Percentiles rank a stretch among this genome's conserved stretches.
These are phyloP conservation scores for Archips xylosteana DNA, from an alignment of 2,888 invertebrate species.

Conservation along the genomic window DNA sequence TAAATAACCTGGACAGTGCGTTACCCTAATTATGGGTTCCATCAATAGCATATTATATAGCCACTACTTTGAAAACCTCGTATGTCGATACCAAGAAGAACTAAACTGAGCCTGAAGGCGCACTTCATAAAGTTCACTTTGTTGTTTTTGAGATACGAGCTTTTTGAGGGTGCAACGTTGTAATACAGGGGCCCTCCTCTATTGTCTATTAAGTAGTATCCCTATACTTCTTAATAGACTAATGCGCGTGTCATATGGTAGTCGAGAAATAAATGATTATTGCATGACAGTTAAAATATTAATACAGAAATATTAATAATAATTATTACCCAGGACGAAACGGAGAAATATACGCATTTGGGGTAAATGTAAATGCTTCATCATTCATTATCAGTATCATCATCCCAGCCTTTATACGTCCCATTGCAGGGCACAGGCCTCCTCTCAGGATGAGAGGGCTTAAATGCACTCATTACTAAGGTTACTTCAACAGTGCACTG, in stretches of 20 bases:
- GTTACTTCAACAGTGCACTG: too few relatives aligned
- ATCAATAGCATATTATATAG: slow-evolving; percentile 18
- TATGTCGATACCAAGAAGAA: not conserved
- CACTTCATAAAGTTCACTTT: not conserved
- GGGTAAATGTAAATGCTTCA: too few relatives aligned
- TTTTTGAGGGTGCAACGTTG: not conserved
- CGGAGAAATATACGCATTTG: too few relatives aligned
- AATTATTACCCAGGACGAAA: too few relatives aligned
- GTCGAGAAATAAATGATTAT: slow-evolving; percentile 20
- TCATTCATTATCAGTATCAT: too few relatives aligned
- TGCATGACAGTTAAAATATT: slow-evolving; percentile 1
- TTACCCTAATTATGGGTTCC: slow-evolving; percentile 47
- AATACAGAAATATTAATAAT: not conserved
- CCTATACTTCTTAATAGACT: too few relatives aligned
- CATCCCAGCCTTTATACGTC: too few relatives aligned
- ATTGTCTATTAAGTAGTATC: too few relatives aligned
- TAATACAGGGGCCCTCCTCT: not conserved
- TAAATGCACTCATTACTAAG: too few relatives aligned
- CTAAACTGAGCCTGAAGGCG: not conserved
- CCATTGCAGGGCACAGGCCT: too few relatives aligned
- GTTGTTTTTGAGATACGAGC: not conserved
- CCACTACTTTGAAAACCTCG: not conserved
- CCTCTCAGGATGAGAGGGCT: too few relatives aligned
- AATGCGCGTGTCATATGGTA: slow-evolving; percentile 34
- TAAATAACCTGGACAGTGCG: slow-evolving; percentile 45